Evolutionary conservation across 2,888 invertebrate genomes (phyloP), one percentile per base, ranked within the genome.

Genomic region (Drosophila gaucha): DNA sequence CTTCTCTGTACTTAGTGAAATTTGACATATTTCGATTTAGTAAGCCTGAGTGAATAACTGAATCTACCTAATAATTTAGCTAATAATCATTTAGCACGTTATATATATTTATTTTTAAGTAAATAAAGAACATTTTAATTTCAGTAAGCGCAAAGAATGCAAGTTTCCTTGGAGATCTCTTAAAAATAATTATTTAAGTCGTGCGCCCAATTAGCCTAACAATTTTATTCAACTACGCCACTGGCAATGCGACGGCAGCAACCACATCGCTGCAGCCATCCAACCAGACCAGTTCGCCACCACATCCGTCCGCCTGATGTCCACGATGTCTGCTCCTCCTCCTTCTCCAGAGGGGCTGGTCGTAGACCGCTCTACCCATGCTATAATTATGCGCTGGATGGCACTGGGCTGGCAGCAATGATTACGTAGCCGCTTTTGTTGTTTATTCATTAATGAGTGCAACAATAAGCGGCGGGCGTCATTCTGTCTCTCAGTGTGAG

Each of bases 391-490:
- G 66, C 78, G 86, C 80, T 80, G 78, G 68, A 86, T 83, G 75
- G 78, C 78, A 65, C 74, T 75, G 63, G 62, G 55, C 62, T 78
- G 67, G 69, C 83, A 83, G 74, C 78, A 70, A 86, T 78, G 75
- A 86, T 83, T 83, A 86, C 74, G 73, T 62, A 65, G 74, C 70
- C 64, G 68, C 72, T 54, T 51, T 71, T 65, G 51, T 74, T 83
- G 79, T 85, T 82, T 85, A 82, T 79, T 86, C 80, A 83, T 86
- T 83, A 86, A 82, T 78, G 83, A 83, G 80, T 78, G 84, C 80
- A 80, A 76, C 80, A 86, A 78, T 75, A 82, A 85, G 78, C 65
- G 68, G 30, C 57, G 56, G 41, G 39, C 43, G 46, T 59, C 59
- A 12, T 51, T 28, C 24, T 65, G 44, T 59, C 38, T 63, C 39